Base-by-base conservation (phyloP, 2,888 invertebrate species). In the Gymnocheta viridis region DNA sequence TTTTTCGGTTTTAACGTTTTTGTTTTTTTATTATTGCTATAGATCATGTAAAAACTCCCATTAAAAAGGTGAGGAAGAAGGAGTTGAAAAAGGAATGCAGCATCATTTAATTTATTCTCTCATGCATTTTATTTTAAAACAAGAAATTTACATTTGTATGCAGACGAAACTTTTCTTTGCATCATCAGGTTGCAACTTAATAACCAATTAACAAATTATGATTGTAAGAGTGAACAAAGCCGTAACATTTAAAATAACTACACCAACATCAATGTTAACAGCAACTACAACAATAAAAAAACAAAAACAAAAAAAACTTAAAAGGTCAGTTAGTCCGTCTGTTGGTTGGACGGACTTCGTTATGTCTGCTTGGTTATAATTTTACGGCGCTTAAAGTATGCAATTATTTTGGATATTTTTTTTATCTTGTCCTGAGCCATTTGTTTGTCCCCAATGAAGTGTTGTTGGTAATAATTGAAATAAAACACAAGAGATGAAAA, bases 131-230 rank as follows among this genome's bases (percentile, higher is more conserved):
- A 19, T 29, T 51, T 22, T 17, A 35, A 38, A 29, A 6, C 10
- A 58, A 24, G 0, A n/a, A 22, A 44, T 29, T 9, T 19, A 5
- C 32, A 19, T 44, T 24, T 29, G 35, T 22, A 12, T 38, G 22
- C 54, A 56, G 32, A 29, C 51, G 60, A 51, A 62, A 67, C 51
- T 58, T 17, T 67, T 10, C 7, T 56, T 14, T 44, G 47, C 74
- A 27, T 69, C 74, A 47, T 54, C 67, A 51, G 74, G 74, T 69
- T 76, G 62, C 54, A 72, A 72, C 82, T 72, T 82, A 70, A 82
- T 77, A 82, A 77, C 82, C 82, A 77, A 82, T 82, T 82, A 82
- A 72, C 66, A 82, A 82, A 82, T 82, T 82, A 82, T 82, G 82
- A 82, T 74, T 69, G 62, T 60, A 69, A 76, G 74, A 82, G 69